phyloP scores from a whole-genome alignment of 2,888 invertebrate species.

The Rhagophthalmus giganteus region DNA sequence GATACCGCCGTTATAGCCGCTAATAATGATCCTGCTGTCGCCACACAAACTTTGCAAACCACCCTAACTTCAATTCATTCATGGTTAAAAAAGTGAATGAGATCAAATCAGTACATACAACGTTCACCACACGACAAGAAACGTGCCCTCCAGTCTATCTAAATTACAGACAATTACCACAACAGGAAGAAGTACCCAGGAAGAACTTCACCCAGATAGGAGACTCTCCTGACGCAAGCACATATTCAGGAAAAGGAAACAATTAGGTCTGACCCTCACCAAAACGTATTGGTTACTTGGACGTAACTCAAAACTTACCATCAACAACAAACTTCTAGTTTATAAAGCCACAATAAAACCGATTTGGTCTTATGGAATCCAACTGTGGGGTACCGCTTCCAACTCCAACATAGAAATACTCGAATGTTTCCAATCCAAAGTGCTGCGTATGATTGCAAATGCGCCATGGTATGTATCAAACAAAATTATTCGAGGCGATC shows the following conservation, averaged over 20 bases:
- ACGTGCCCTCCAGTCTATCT: background rate
- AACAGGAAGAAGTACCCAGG: background rate
- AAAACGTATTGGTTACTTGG: no score
- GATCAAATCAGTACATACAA: conserved; percentile 2
- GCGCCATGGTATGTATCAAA: background rate
- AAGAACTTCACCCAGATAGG: background rate
- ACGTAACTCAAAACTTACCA: no score
- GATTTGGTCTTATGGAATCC: no score
- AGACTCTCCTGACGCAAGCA: no score
- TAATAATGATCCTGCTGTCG: background rate
- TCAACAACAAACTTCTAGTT: no score
- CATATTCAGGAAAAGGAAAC: no score
- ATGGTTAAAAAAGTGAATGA: conserved; percentile 4
- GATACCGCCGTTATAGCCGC: conserved; percentile 1
- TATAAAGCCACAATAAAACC: background rate
- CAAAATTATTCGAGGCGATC: no score
- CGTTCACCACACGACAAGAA: conserved; percentile 1
- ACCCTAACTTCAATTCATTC: conserved; percentile 3
- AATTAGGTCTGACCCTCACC: no score
- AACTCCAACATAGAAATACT: background rate
- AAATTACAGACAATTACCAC: no score
- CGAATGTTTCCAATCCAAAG: no score
- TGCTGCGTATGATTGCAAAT: no score
- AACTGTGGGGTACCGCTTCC: no score
- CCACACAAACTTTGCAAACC: conserved; percentile 1